Evolutionary conservation across 2,888 invertebrate species (phyloP).

Genomic region (Monoplex corrugatus): DNA sequence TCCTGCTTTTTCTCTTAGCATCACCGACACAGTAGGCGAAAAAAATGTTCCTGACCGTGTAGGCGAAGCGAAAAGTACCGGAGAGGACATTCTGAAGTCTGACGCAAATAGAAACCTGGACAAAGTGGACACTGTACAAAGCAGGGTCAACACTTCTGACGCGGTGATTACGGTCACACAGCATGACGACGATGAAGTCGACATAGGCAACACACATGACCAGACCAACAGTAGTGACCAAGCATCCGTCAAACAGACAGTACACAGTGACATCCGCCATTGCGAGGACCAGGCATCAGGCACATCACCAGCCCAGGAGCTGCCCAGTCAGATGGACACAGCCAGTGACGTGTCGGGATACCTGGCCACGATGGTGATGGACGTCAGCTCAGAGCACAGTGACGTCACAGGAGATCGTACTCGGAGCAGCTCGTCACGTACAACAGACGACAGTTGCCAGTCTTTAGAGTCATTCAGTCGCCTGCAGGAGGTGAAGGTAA

Average conservation of each 20-base stretch:
- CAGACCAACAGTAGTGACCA: too few relatives aligned
- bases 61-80: background rate
- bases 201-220: background rate
- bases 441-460: background rate
- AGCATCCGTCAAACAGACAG: background rate
- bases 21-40: background rate
- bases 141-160: background rate
- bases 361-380: background rate
- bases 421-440: background rate
- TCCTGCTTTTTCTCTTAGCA: too few relatives aligned
- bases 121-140: background rate
- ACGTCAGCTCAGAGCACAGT: background rate
- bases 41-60: background rate
- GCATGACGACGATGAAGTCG: background rate
- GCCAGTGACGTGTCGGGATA: constrained; percentile 22
- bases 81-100: too few relatives aligned
- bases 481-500: constrained; percentile 34
- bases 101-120: too few relatives aligned
- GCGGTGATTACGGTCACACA: background rate
- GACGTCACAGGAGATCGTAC: background rate
- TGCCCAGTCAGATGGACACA: background rate
- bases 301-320: background rate
- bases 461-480: constrained; percentile 40
- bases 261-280: background rate
- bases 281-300: background rate